Conservation (phyloP, 2,113 vertebrate species). For the Elephas maximus region DNA sequence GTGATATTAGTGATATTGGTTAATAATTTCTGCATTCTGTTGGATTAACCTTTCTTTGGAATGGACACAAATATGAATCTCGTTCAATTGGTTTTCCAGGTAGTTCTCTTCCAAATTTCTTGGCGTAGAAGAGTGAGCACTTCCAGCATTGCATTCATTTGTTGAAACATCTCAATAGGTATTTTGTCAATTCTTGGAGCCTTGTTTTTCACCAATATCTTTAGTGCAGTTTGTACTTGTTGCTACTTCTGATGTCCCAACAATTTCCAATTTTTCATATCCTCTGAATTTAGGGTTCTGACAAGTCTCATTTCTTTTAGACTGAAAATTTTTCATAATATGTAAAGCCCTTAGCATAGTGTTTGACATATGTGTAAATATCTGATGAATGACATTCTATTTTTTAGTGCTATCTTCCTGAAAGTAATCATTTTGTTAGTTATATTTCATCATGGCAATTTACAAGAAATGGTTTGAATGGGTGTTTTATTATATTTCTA, state of each 20-base stretch:
- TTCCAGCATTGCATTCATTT: not conserved
- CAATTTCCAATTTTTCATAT: not conserved
- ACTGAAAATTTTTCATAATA: not conserved
- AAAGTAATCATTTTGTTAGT: not conserved
- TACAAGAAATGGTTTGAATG: not conserved
- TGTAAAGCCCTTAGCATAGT: not conserved
- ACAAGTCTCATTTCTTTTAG: not conserved
- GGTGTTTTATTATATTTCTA: not conserved
- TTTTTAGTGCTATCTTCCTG: slow-evolving; percentile 15
- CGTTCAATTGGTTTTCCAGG: too few relatives aligned
- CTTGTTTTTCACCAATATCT: not conserved
- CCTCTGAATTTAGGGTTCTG: not conserved
- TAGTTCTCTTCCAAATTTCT: not conserved
- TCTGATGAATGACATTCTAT: slow-evolving; percentile 32
- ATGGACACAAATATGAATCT: too few relatives aligned
- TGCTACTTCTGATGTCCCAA: not conserved
- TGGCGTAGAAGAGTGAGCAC: not conserved
- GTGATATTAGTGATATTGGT: too few relatives aligned
- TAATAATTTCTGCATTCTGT: too few relatives aligned
- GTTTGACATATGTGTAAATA: not conserved
- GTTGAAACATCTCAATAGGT: not conserved
- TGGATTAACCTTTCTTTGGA: too few relatives aligned
- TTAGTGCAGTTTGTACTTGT: not conserved
- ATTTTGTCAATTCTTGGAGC: not conserved
- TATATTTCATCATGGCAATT: not conserved